phyloP scores from a whole-genome alignment of 2,888 invertebrate species.

The Lithosia quadra region DNA sequence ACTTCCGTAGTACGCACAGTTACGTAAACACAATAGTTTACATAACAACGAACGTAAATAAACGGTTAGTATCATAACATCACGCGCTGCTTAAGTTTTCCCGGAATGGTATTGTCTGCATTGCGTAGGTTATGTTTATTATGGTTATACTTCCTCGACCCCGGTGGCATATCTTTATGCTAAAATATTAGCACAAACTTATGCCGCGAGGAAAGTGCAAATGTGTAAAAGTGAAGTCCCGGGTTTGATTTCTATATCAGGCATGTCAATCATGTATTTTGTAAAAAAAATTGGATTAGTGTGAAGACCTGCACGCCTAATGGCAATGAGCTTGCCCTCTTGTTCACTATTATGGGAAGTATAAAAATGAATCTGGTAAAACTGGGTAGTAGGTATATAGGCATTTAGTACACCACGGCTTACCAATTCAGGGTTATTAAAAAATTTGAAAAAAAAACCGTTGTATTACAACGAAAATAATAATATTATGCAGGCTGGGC shows the following conservation, averaged over 20 bases:
- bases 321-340: too few species aligned
- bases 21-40: conserved; percentile 5
- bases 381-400: too few species aligned
- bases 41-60: neutral
- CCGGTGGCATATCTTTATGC: neutral
- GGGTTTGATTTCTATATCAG: neutral
- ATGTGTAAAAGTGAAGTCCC: neutral
- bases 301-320: neutral
- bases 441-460: too few species aligned
- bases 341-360: too few species aligned
- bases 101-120: conserved; percentile 8
- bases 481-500: too few species aligned
- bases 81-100: conserved; percentile 10
- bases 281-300: neutral
- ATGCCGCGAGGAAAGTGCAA: too few species aligned
- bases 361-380: too few species aligned
- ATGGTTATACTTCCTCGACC: neutral
- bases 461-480: too few species aligned
- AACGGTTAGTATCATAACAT: conserved; percentile 8
- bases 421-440: too few species aligned
- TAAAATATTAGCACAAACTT: too few species aligned
- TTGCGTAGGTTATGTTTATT: conserved; percentile 4
- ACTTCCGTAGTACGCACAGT: conserved; percentile 18
- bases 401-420: too few species aligned
- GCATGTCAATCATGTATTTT: neutral